A percentile compares a stretch with the other conserved stretches of the same genome.
Evolutionary conservation across 1,140 invertebrate species (phyloP).

Genomic region (Ladona fulva): DNA sequence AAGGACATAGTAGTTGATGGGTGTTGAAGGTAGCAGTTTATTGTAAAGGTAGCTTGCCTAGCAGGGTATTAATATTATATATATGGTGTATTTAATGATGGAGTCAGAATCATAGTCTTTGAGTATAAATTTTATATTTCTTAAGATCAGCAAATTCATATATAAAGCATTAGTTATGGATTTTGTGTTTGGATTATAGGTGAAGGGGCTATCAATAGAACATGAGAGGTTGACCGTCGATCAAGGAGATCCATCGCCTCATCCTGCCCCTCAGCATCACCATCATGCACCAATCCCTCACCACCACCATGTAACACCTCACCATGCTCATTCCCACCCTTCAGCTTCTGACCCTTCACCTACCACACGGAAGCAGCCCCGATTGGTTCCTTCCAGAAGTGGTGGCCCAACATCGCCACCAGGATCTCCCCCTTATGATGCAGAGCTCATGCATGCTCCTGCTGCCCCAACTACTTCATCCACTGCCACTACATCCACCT

Average conservation of each 20-base stretch:
- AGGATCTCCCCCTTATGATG: conserved; percentile 9
- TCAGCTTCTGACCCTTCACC: conserved; percentile 16
- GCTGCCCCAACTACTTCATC: conserved; percentile 11
- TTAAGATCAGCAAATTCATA: neutral
- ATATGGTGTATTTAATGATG: too few relatives aligned
- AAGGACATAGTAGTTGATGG: too few relatives aligned
- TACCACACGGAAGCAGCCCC: conserved; percentile 27
- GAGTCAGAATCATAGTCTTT: too few relatives aligned
- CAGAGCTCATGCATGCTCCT: neutral
- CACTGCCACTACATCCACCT: conserved; percentile 30
- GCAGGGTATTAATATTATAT: too few relatives aligned
- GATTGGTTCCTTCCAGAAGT: conserved; percentile 17
- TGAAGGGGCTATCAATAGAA: conserved; percentile 69
- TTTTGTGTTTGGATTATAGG: conserved; percentile 37
- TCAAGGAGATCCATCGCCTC: conserved; percentile 36
- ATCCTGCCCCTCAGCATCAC: conserved; percentile 34
- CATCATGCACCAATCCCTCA: conserved; percentile 16
- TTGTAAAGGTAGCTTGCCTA: too few relatives aligned
- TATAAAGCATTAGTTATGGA: neutral
- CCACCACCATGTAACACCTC: neutral
- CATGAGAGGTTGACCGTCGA: conserved; percentile 62
- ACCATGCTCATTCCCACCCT: conserved; percentile 1
- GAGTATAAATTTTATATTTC: too few relatives aligned
- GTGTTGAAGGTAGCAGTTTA: too few relatives aligned
- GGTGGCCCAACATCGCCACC: neutral